These are phyloP conservation scores for Turnix velox DNA, from an alignment of 2,113 vertebrate species.

Conservation along the genomic window DNA sequence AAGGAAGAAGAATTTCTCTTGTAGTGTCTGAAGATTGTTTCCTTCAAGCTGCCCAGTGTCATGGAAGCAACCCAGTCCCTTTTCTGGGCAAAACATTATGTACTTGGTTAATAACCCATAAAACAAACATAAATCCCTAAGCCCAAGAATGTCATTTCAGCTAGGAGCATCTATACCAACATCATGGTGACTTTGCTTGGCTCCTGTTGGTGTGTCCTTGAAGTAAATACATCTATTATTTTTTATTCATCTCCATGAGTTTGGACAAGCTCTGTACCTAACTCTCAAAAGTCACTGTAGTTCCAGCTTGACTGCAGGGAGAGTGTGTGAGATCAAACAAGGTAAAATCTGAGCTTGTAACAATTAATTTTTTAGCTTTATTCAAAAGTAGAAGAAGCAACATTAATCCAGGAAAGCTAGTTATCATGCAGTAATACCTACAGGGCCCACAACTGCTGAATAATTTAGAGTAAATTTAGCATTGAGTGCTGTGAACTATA, in stretches of 20 bases:
- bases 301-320: not conserved
- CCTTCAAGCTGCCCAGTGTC: not conserved
- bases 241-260: slow-evolving; percentile 26
- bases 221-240: not conserved
- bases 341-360: slow-evolving; percentile 34
- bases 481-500: not conserved
- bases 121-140: slow-evolving; percentile 24
- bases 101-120: slow-evolving; percentile 10
- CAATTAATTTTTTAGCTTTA: slow-evolving; percentile 48
- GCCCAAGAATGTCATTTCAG: slow-evolving; percentile 2
- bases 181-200: not conserved
- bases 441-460: not conserved
- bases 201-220: slow-evolving; percentile 7
- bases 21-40: not conserved
- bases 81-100: not conserved
- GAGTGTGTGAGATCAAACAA: slow-evolving; percentile 7
- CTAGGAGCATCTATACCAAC: not conserved
- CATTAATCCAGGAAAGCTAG: slow-evolving; percentile 15
- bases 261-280: not conserved
- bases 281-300: not conserved
- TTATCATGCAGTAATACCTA: slow-evolving; percentile 8
- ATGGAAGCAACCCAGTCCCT: not conserved
- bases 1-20: not conserved
- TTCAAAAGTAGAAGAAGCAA: slow-evolving; percentile 29
- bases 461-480: slow-evolving; percentile 37